Conservation (phyloP, 2,797 vertebrate genomes). For the Xiphorhynchus erythropygius region DNA sequence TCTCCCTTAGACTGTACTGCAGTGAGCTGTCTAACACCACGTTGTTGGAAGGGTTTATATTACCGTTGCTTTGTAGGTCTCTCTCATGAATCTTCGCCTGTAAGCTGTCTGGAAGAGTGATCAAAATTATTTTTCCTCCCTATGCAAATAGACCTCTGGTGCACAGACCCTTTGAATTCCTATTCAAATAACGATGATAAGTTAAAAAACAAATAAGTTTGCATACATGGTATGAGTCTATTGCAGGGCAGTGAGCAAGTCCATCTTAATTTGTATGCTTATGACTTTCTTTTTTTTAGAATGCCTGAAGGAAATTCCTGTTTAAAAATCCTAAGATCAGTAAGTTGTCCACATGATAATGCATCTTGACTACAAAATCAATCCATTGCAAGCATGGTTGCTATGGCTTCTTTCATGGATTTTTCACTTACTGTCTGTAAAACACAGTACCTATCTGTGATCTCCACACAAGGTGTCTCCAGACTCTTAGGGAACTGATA, state of each 20-base stretch:
- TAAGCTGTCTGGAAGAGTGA: background rate
- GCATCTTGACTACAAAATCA: background rate
- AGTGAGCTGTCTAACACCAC: background rate
- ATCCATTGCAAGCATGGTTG: background rate
- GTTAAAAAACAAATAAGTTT: background rate
- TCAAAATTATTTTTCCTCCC: background rate
- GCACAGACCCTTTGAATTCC: background rate
- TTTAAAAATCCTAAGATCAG: background rate
- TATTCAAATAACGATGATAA: background rate
- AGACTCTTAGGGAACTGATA: background rate
- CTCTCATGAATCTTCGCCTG: background rate
- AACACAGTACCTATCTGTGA: background rate
- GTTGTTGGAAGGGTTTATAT: background rate
- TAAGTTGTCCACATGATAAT: background rate
- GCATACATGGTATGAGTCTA: background rate
- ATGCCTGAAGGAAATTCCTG: background rate
- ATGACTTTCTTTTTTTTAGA: background rate
- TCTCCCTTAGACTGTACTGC: background rate
- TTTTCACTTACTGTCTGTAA: background rate
- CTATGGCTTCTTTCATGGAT: background rate
- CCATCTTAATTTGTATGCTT: background rate
- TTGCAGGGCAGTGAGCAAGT: background rate
- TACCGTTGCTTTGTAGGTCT: background rate
- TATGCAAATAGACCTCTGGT: background rate
- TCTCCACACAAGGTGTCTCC: conserved; percentile 23